Base-by-base conservation (phyloP, 2,113 vertebrate species). In the Xiphophorus maculatus region DNA sequence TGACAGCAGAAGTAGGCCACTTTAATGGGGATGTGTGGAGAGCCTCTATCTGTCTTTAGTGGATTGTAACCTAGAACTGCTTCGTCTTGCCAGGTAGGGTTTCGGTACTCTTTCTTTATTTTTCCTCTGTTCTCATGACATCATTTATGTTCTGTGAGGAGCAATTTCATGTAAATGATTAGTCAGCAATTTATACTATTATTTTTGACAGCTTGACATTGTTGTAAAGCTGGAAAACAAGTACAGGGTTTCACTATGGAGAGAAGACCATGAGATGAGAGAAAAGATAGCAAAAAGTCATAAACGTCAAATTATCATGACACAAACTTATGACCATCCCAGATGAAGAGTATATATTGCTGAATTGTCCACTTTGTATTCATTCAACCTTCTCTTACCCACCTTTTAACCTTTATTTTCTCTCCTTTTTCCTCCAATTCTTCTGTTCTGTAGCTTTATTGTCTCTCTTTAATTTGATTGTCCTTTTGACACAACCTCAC, bases 1-100 rank as follows among this genome's bases (percentile, higher is more conserved):
- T 89, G 86, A 84, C 83, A 83, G 86, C 89, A 87, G 91, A 91
- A 93, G 88, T 92, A 87, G 86, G 87, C 81, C 90, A 91, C 87
- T 90, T 92, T 86, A 84, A 92, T 88, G 74, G 92, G 85, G 87
- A 90, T 89, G 86, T 81, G 89, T 86, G 85, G 78, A 86, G 85
- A 64, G 82, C 69, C 78, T 88, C 62, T 66, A 66, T 87, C 87
- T 89, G 74, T 77, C 81, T 73, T 88, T 82, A 86, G 84, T 78
- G 90, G 91, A 91, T 73, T 88, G 73, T 90, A 90, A 92, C 82
- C 78, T 85, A 88, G 82, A 88, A 86, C 84, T 63, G 69, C 84
- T 90, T 86, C 85, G 82, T 81, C 77, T 82, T 79, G 30, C 81
- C 89, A 93, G 92, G 92, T 92, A 91, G 51, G 91, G 22, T 73